Evolutionary conservation across 2,797 vertebrate species (phyloP), one percentile per base, ranked within the genome.

Genomic region (Ibycter americanus): DNA sequence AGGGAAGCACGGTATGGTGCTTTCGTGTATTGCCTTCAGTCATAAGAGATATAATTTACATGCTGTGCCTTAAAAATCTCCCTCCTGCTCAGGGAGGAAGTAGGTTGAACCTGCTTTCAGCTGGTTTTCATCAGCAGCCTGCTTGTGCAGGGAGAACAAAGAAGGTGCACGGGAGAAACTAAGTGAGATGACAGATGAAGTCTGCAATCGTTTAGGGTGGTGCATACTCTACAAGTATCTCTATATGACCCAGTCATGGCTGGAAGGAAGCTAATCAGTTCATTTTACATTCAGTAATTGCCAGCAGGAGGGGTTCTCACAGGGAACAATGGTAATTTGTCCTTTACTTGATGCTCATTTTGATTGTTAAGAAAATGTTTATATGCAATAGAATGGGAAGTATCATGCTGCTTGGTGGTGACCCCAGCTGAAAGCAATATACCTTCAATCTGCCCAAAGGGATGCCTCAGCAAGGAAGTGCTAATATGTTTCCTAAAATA

Each of bases 401-500:
- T 72, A 56, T 63, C 47, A 15, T 12, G 9, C 86, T 83, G 71
- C 86, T 93, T 66, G 65, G 61, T 82, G 54, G 36, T 71, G 62
- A 90, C 56, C 58, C 38, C 72, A 71, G 32, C 70, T 96, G 84
- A 76, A 95, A 95, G 59, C 77, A 82, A 6, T 73, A 63, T 72
- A 51, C 67, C 59, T 87, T 93, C 89, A 89, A 7, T 89, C 79
- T 97, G 38, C 88, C 56, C 83, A 44, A 70, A 84, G 65, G 63
- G 27, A 66, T 91, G 56, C 92, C 87, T 95, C 87, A 58, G 62
- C 58, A 46, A 89, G 71, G 62, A 93, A 83, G 76, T 94, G 70
- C 96, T 98, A 97, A 97, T 89, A 36, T 84, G 94, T 83, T 89
- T 78, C 82, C 92, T 91, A 52, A 91, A 90, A 95, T 98, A 80